Conservation (phyloP, 2,113 vertebrate species). For the Rhizomys pruinosus region DNA sequence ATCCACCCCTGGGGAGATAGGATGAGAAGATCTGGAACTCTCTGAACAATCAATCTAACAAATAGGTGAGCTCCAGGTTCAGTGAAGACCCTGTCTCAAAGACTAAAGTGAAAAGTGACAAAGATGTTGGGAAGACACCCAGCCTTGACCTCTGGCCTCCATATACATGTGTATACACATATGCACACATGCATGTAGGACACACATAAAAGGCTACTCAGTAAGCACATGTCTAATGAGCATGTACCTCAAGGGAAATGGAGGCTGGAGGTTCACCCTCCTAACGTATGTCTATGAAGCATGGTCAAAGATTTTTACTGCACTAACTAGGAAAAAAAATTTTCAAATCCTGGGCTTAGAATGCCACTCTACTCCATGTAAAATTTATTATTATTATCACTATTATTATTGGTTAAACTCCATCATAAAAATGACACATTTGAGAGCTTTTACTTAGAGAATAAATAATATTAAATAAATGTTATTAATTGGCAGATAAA, state of each 20-base stretch:
- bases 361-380: constrained; percentile 59
- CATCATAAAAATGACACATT: constrained; percentile 50
- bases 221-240: background rate
- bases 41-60: too few species aligned
- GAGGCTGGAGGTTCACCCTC: background rate
- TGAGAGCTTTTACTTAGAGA: constrained; percentile 60
- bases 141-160: too few species aligned
- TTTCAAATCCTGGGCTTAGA: constrained; percentile 54
- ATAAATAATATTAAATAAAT: constrained; percentile 61
- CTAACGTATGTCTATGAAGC: background rate
- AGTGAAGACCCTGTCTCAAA: too few species aligned
- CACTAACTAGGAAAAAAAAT: background rate
- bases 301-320: background rate
- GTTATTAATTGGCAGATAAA: constrained; percentile 65
- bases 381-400: constrained; percentile 48
- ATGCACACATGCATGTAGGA: too few species aligned
- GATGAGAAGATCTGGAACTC: too few species aligned
- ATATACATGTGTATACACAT: too few species aligned
- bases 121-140: too few species aligned
- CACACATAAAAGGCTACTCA: too few species aligned
- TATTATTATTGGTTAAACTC: constrained; percentile 67
- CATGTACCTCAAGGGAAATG: background rate
- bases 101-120: too few species aligned
- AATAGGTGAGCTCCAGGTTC: too few species aligned
- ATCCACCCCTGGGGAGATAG: too few species aligned